A percentile compares a stretch with the other conserved stretches of the same genome.
Conservation (phyloP, 2,888 invertebrate species). For the Cylindroiulus punctatus region DNA sequence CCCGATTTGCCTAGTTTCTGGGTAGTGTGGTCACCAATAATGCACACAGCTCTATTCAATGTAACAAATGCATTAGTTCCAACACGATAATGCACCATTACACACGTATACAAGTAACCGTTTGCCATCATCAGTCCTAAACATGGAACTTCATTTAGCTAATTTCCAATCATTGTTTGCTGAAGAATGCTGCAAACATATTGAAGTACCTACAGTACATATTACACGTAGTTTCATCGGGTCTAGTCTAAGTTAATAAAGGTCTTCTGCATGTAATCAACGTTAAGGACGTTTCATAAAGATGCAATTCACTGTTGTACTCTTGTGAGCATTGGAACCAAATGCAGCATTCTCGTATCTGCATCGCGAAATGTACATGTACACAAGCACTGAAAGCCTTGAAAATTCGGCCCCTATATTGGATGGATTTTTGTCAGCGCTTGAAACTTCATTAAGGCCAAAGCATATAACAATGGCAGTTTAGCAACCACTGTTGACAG, state of each 20-base stretch:
- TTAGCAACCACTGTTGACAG: neutral
- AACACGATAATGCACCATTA: neutral
- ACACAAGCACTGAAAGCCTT: neutral
- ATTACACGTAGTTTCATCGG: conserved; percentile 18
- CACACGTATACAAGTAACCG: neutral
- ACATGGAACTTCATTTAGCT: neutral
- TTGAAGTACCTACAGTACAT: no score
- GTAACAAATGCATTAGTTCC: no score
- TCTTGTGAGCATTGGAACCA: conserved; percentile 19
- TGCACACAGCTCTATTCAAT: no score
- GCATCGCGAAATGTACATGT: neutral
- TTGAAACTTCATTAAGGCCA: neutral
- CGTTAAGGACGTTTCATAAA: neutral
- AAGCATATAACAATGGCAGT: neutral
- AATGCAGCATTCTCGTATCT: neutral
- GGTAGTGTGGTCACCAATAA: no score
- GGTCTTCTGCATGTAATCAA: neutral
- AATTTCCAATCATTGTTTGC: no score
- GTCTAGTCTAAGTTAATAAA: neutral
- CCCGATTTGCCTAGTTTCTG: no score
- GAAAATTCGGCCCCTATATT: neutral
- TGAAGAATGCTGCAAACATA: no score
- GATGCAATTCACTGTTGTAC: neutral
- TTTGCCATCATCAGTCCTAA: neutral
- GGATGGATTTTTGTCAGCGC: neutral